A percentile compares a stretch with the other conserved stretches of the same genome.
Conservation (phyloP, 2,113 vertebrate species). For the Phaethon lepturus region DNA sequence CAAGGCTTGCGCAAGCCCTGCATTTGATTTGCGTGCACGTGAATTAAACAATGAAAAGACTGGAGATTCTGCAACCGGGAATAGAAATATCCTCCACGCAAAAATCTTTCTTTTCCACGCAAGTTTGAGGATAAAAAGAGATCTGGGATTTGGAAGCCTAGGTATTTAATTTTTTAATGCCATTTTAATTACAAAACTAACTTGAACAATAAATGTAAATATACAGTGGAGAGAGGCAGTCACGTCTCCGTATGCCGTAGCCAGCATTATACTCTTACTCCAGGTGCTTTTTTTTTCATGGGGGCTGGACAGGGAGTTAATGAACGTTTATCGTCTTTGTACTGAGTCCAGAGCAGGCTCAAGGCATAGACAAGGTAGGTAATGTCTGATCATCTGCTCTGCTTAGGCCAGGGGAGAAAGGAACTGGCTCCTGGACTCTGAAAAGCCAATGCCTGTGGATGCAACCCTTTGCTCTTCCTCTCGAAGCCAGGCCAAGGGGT, state of each 20-base stretch:
- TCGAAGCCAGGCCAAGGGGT: not conserved
- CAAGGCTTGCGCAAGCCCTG: not conserved
- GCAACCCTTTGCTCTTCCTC: not conserved
- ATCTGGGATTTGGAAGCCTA: not conserved
- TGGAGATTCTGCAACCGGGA: not conserved
- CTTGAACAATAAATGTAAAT: not conserved
- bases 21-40: not conserved
- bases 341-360: not conserved
- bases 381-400: not conserved
- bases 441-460: not conserved
- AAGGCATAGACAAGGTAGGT: not conserved
- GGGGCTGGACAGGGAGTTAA: not conserved
- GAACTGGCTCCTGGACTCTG: not conserved
- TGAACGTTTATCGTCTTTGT: not conserved
- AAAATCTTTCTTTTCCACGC: not conserved
- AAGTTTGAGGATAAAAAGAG: not conserved
- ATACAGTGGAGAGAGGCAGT: not conserved
- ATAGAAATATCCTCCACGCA: not conserved
- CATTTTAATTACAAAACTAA: not conserved
- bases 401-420: not conserved
- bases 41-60: conserved; percentile 23
- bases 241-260: fast-evolving
- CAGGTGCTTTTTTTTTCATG: not conserved
- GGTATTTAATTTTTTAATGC: not conserved
- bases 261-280: not conserved